A percentile compares a stretch with the other conserved stretches of the same genome.
Evolutionary conservation across 2,888 invertebrate genomes (phyloP).

Genomic region (Hydrotaea diabolus): DNA sequence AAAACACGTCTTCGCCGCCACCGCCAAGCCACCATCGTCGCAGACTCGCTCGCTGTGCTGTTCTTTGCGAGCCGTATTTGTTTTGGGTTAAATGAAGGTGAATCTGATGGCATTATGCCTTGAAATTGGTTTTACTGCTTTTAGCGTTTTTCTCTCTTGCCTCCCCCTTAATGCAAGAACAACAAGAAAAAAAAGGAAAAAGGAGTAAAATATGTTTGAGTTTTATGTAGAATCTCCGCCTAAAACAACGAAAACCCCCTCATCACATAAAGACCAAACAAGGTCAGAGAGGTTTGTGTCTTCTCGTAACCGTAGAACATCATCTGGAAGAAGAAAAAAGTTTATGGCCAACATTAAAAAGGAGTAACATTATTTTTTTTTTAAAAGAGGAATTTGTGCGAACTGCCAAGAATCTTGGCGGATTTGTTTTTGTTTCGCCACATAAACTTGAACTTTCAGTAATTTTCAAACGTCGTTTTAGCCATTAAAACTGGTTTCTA

Average conservation of each 20-base stretch:
- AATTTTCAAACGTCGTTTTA: conserved; percentile 43
- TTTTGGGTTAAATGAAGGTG: conserved; percentile 66
- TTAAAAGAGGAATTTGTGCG: conserved; percentile 12
- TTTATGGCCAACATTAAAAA: conserved; percentile 52
- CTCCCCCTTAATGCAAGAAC: background rate
- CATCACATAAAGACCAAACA: conserved; percentile 37
- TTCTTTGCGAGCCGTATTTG: background rate
- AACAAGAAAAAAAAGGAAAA: background rate
- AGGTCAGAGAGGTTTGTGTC: conserved; percentile 58
- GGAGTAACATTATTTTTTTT: conserved; percentile 43
- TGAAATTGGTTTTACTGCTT: conserved; percentile 60
- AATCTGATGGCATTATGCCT: conserved; percentile 65
- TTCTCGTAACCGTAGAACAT: conserved; percentile 2
- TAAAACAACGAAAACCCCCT: background rate
- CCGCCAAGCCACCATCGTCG: background rate
- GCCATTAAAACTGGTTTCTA: conserved; percentile 51
- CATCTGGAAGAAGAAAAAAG: conserved; percentile 8
- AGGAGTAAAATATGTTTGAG: background rate
- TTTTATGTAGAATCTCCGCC: background rate
- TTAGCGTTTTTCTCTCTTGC: background rate
- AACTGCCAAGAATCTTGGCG: background rate
- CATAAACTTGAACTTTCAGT: conserved; percentile 59
- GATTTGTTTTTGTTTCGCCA: too few relatives aligned
- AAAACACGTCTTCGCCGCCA: background rate
- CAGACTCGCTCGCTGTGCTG: background rate